Base-by-base conservation (phyloP, 1,140 invertebrate genomes). In the Antheraea mylitta region DNA sequence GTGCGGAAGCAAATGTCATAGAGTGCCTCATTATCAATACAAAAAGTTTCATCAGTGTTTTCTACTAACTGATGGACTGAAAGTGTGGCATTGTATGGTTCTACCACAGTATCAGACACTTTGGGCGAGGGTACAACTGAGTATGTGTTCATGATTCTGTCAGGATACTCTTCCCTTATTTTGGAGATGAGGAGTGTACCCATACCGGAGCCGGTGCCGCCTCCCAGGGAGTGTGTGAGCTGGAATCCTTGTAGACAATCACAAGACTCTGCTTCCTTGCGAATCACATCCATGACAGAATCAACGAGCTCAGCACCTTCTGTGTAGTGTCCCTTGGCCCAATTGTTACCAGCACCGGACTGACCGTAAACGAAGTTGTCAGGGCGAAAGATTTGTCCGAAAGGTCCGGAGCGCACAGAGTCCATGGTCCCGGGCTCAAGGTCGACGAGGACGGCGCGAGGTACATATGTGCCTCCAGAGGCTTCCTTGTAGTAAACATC, bases 401-500 rank as follows among this genome's bases (percentile, higher is more conserved):
- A 97, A 4, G 96, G 95, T 53, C 97, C 97, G n/a, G 97, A 97
- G 58, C 97, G 93, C 9, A 98, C 97, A 7, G 97, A 96, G 91
- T 98, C 97, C 97, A 98, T 98, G 53, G 97, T 98, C 71, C 97
- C 98, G 16, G 99, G 19, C 96, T 96, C 66, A 95, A 97, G 87
- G 84, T 97, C 96, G 58, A 97, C 94, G 45, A 97, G 93, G 74
- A 97, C 94, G 69, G 96, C 96, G 68, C 96, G 92, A 10, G 96
- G 96, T 48, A 97, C 98, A 89, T 98, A 98, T 92, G 98, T 98
- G 66, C 96, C 96, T 73, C 95, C 96, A 77, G 96, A 95, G 73
- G 97, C 97, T 92, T 98, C 97, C 92, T 98, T 98, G 93, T 97
- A 98, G 90, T 98, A 98, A 53, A 98, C 97, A 80, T 96, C 97